phyloP scores from a whole-genome alignment of 2,113 vertebrate genomes.

The Pampusana beccarii region DNA sequence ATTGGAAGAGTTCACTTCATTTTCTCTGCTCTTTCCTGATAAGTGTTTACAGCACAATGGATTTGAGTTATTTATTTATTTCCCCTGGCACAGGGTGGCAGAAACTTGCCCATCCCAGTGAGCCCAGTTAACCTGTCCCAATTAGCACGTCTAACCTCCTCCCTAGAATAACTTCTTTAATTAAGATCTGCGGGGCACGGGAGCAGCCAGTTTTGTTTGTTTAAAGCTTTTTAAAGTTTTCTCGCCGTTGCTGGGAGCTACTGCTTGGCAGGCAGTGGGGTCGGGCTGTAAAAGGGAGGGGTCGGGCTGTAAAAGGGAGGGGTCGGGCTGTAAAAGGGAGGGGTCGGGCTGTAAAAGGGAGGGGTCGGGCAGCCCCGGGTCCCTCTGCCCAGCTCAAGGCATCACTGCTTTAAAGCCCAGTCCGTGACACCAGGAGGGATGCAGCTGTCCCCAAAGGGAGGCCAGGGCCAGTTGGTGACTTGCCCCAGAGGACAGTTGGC shows the following conservation, averaged over 20 bases:
- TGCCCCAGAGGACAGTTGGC: no score
- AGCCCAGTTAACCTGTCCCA: background rate
- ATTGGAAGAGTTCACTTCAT: slow-evolving; percentile 66
- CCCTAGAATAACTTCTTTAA: background rate
- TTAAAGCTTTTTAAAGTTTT: background rate
- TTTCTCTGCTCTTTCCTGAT: slow-evolving; percentile 46
- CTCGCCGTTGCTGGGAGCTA: background rate
- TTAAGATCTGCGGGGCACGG: background rate
- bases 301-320: no score
- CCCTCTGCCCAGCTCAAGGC: background rate
- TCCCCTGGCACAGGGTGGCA: background rate
- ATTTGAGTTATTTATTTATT: background rate
- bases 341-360: background rate
- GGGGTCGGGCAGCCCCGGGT: background rate
- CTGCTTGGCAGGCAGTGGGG: background rate
- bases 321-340: no score
- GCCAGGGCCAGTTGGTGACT: background rate
- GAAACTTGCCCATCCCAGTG: background rate
- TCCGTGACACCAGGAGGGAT: rapidly evolving
- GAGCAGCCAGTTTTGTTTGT: background rate
- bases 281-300: rapidly evolving
- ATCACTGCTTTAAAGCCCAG: background rate
- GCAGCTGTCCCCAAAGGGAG: background rate
- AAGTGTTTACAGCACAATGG: slow-evolving; percentile 53
- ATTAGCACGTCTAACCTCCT: background rate